Base-by-base conservation (phyloP, 2,888 invertebrate species). In the Pheosia gnoma region DNA sequence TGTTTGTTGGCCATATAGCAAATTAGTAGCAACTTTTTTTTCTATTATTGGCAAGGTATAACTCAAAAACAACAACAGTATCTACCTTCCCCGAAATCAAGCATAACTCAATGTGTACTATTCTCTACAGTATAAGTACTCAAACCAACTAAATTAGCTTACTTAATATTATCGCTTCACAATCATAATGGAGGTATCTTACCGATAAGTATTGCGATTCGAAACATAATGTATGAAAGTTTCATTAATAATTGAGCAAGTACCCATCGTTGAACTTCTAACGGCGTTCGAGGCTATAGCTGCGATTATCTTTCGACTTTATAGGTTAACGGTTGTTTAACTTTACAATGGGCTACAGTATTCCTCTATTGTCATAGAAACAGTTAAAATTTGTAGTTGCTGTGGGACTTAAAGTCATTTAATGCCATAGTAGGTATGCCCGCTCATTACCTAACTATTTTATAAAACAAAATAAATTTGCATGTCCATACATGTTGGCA, bases 121-220 rank as follows among this genome's bases (percentile, higher is more conserved):
- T 25, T 25, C 2, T 25, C 25, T 25, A 25, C 25, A 25, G 25
- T 25, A 25, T 25, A 25, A 25, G 25, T 25, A 25, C 25, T 25
- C 25, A 25, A 25, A 0, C 25, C 25, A 25, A 25, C 25, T 25
- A 47, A 47, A 9, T 47, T 47, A n/a, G 9, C n/a, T 25, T 25
- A 25, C 25, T 25, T 25, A 25, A 25, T 25, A 25, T 25, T 25
- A 25, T 25, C 25, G n/a, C n/a, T n/a, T n/a, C n/a, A n/a, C n/a
- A n/a, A n/a, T n/a, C n/a, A n/a, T n/a, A n/a, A n/a, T n/a, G 25
- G 25, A 25, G 6, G 41, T 65, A 72, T 65, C 61, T 60, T 80
- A 53, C 53, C 10, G 82, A 85, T 83, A 81, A 83, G 63, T 62
- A 60, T 69, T 73, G 63, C 76, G 83, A 85, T 85, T 82, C 74